Base-by-base conservation (phyloP, 2,888 invertebrate genomes). In the Pomacea canaliculata region DNA sequence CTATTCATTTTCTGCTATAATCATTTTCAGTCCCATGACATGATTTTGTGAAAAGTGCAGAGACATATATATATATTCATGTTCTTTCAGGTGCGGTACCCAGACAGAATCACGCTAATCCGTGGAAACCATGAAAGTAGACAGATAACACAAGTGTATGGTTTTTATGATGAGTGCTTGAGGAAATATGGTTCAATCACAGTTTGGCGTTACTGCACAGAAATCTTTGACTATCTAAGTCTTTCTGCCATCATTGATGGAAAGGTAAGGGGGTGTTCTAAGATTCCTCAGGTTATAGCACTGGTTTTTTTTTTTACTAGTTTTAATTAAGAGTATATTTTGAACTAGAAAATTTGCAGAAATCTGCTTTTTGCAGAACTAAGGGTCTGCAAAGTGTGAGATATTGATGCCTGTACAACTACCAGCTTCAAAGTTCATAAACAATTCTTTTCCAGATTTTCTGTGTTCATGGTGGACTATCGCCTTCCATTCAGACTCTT, bases 71-170 rank as follows among this genome's bases (percentile, higher is more conserved):
- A 46, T 71, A 19, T n/a, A n/a, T 71, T 71, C 37, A 10, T 62
- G 37, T 37, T 37, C 37, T 37, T 37, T 37, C 78, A 97, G 96
- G 97, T 98, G 76, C 94, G 99, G 81, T 99, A 99, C 92, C 99
- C 99, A 79, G 99, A 99, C 92, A 94, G 99, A 90, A 98, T 99
- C 83, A 99, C 99, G 82, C 92, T 99, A 85, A 99, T 99, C 87
- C 93, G 99, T 88, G 99, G 99, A 65, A 99, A 99, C 91, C 99
- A 99, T 88, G 99, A 99, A 92, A 98, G 98, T 80, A 93, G 99
- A 86, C 99, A 99, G 92, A 99, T 99, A 81, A 99, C 99, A 80
- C 99, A 99, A 93, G 98, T 99, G 10, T 99, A 99, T 91, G 99
- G 99, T 12, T 99, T 99, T 92, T 99, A 99, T 91, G 99, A 99